Conservation (phyloP, 1,140 invertebrate genomes). For the Cataglyphis hispanica region DNA sequence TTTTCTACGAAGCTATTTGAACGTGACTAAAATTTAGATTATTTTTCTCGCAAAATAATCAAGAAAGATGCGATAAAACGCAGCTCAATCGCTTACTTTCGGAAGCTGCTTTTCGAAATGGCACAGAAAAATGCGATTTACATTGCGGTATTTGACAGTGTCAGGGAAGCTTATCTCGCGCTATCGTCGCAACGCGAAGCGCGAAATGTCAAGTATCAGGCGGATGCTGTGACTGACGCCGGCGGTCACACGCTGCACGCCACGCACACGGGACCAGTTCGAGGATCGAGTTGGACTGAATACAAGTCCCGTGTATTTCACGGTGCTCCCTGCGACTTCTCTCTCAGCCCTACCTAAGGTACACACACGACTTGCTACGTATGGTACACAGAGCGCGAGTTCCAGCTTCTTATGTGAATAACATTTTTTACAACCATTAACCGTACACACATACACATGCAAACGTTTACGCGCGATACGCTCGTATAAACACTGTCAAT, state of each 20-base stretch:
- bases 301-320: conserved; percentile 74
- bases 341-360: conserved; percentile 78
- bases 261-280: conserved; percentile 71
- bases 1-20: neutral
- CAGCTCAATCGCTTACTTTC: neutral
- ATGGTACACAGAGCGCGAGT: conserved; percentile 56
- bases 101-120: neutral
- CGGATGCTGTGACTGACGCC: conserved; percentile 55
- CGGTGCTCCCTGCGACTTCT: conserved; percentile 75
- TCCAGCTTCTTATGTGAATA: conserved; percentile 76
- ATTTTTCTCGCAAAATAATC: neutral
- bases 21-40: neutral
- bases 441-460: conserved; percentile 44
- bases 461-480: neutral
- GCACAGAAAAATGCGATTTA: neutral
- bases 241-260: conserved; percentile 52
- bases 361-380: conserved; percentile 70
- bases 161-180: conserved; percentile 10
- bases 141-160: neutral
- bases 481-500: neutral
- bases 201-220: conserved; percentile 38
- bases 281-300: conserved; percentile 83
- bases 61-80: neutral
- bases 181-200: neutral
- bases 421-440: conserved; percentile 76